Base-by-base conservation (phyloP, 2,113 vertebrate genomes). In the Anser brachyrhynchus region DNA sequence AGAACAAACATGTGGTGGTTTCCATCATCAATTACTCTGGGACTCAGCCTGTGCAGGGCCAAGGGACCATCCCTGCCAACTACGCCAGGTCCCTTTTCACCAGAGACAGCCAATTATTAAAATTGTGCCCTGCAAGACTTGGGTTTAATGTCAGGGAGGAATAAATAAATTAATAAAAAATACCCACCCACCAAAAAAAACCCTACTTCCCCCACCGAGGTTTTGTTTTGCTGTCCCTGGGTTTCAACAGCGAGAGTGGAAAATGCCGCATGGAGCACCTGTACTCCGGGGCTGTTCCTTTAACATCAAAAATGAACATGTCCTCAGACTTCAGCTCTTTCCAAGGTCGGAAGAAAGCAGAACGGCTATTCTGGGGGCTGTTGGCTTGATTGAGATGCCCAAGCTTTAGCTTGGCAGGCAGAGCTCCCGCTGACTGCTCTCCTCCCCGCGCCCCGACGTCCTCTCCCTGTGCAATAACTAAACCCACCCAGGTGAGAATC, bases 91-190 rank as follows among this genome's bases (percentile, higher is more conserved):
- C 13, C 18, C 21, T 92, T 92, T 91, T 89, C 58, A 78, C 67
- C 73, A 55, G 55, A 85, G 74, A 72, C 9, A 29, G 28, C 69
- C 37, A 69, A 75, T 95, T 79, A 97, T 96, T 89, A 93, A 96
- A 97, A 89, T 49, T 67, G 44, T 92, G 61, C 61, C 41, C 41
- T 95, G 25, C 21, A 87, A 64, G 61, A 44, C 37, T 22, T 70
- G 31, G 19, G 35, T 86, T 95, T 92, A 95, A 92, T 67, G 74
- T 55, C 19, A 46, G 6, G 28, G 44, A 93, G 23, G 31, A 46
- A 79, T 72, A 58, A 57, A 76, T 61, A 72, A 72, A 76, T 65
- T 39, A 0, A 51, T 44, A 59, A 57, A 66, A 76, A 44, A 25
- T 25, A 51, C 49, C 51, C 51, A 49, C 23, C 51, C 13, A 10